A percentile compares a stretch with the other conserved stretches of the same genome.
Evolutionary conservation across 2,797 vertebrate genomes (phyloP).

Genomic region (Pseudochaenichthys georgianus): DNA sequence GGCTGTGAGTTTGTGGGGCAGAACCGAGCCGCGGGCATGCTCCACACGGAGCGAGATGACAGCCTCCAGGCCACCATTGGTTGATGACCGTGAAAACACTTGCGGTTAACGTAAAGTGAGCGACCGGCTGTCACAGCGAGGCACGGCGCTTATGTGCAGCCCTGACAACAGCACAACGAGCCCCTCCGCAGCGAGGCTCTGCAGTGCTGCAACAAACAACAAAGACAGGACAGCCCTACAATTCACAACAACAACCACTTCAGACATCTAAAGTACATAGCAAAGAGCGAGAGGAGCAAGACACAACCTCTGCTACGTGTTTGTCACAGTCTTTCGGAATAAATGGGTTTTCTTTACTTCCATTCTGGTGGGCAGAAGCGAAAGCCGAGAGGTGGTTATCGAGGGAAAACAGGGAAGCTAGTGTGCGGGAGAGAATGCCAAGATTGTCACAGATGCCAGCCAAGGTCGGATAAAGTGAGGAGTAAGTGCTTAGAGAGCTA

Average conservation of each 20-base stretch:
- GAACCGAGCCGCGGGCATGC: conserved; percentile 79
- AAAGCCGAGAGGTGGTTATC: conserved; percentile 45
- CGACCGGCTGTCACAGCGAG: conserved; percentile 78
- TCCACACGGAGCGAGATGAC: conserved; percentile 78
- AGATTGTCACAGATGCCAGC: conserved; percentile 69
- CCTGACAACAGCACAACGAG: conserved; percentile 73
- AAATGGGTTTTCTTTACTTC: conserved; percentile 64
- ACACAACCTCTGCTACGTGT: conserved; percentile 50
- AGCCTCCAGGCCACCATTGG: conserved; percentile 82
- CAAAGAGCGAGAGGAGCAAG: conserved; percentile 45
- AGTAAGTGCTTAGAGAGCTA: conserved; percentile 75
- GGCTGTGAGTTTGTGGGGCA: conserved; percentile 86
- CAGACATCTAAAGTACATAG: conserved; percentile 59
- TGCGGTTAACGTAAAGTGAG: conserved; percentile 82
- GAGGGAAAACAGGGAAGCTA: conserved; percentile 36
- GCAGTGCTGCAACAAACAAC: conserved; percentile 74
- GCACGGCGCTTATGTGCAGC: conserved; percentile 61
- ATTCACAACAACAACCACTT: conserved; percentile 63
- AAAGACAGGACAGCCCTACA: conserved; percentile 41
- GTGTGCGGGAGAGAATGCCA: conserved; percentile 49
- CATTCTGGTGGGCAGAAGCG: conserved; percentile 52
- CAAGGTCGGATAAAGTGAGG: conserved; percentile 80
- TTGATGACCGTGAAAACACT: conserved; percentile 85
- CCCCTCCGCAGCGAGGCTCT: conserved; percentile 58
- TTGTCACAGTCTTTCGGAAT: conserved; percentile 68